Evolutionary conservation across 2,113 vertebrate genomes (phyloP).

Genomic region (Cathartes aura): DNA sequence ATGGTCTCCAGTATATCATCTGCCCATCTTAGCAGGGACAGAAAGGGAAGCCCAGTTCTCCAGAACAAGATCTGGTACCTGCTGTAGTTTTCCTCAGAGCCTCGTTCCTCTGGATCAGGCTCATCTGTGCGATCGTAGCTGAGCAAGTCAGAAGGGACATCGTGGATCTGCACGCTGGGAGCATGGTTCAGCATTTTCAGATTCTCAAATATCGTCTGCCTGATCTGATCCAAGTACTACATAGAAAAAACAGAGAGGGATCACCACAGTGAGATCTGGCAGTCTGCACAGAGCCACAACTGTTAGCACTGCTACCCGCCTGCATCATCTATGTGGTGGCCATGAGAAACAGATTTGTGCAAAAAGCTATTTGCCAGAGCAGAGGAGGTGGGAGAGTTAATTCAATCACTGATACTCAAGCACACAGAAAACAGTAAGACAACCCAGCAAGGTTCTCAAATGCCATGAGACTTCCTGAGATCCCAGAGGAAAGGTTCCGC

Average conservation of each 20-base stretch:
- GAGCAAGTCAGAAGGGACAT: constrained; percentile 93
- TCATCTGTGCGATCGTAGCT: constrained; percentile 95
- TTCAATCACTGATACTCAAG: background rate
- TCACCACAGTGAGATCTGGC: background rate
- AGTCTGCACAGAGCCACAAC: background rate
- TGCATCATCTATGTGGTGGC: background rate
- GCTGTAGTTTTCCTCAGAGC: constrained; percentile 92
- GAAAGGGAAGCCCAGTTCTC: background rate
- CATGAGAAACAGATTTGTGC: background rate
- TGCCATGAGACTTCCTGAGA: background rate
- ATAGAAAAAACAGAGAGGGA: background rate
- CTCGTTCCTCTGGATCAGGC: constrained; percentile 91
- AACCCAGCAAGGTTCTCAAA: background rate
- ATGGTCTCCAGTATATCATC: background rate
- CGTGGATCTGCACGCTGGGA: constrained; percentile 97
- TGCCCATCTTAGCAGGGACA: background rate
- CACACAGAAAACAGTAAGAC: background rate
- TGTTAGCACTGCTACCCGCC: background rate
- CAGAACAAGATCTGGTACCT: constrained; percentile 71
- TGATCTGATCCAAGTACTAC: constrained; percentile 98
- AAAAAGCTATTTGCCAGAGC: background rate
- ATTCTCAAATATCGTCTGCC: constrained; percentile 96
- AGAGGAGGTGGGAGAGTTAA: background rate
- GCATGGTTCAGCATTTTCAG: constrained; percentile 99
- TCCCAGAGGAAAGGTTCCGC: background rate